phyloP scores from a whole-genome alignment of 2,113 vertebrate species.

The Paralichthys olivaceus region DNA sequence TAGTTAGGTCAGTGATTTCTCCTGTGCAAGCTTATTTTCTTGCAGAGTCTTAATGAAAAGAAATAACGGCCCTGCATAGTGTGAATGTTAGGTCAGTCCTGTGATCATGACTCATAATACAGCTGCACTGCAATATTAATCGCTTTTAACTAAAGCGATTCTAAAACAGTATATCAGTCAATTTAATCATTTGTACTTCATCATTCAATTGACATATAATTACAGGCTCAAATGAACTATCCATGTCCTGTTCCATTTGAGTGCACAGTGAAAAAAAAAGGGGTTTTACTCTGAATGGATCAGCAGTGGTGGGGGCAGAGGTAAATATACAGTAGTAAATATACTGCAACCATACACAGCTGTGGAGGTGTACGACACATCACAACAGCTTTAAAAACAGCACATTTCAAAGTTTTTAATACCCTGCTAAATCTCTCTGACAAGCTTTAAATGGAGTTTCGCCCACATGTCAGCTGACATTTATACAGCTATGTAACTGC shows the following conservation, averaged over 20 bases:
- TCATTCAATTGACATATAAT: slow-evolving; percentile 5
- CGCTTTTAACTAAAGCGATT: not conserved
- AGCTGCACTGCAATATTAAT: not conserved
- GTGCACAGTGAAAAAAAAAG: not conserved
- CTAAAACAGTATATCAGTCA: not conserved
- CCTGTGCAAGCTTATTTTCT: not conserved
- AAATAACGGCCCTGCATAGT: not conserved
- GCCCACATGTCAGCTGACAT: slow-evolving; percentile 69
- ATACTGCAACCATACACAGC: slow-evolving; percentile 18
- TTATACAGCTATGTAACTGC: slow-evolving; percentile 72
- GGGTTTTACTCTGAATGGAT: slow-evolving; percentile 4
- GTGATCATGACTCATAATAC: not conserved
- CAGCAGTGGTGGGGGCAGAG: not conserved
- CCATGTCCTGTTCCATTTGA: not conserved
- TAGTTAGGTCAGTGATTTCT: slow-evolving; percentile 20
- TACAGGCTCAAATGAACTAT: slow-evolving; percentile 14
- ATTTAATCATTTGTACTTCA: slow-evolving; percentile 17
- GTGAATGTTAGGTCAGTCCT: not conserved
- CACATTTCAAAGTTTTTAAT: slow-evolving; percentile 67
- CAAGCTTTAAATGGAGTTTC: slow-evolving; percentile 72
- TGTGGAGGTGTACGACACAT: slow-evolving; percentile 32
- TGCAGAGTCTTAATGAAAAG: not conserved
- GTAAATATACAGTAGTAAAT: slow-evolving; percentile 23
- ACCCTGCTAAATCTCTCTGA: slow-evolving; percentile 70
- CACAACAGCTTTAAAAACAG: slow-evolving; percentile 43